Evolutionary conservation across 2,888 invertebrate species (phyloP).

Genomic region (Acanthopleura granulata): DNA sequence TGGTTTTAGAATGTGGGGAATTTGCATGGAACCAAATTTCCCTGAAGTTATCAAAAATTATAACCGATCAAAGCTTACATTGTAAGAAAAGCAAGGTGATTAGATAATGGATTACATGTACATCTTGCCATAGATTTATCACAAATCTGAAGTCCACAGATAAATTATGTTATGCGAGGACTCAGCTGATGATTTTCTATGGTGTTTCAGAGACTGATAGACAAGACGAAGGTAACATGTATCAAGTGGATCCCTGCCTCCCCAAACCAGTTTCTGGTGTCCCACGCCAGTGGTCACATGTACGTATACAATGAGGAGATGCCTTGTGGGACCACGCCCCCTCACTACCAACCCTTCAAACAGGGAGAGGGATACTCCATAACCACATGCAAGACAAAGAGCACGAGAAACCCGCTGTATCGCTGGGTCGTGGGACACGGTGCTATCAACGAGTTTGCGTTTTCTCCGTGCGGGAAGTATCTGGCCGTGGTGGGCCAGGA

Average conservation of each 20-base stretch:
- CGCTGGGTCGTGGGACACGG: constrained; percentile 76
- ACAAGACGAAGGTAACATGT: constrained; percentile 95
- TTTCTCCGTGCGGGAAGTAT: constrained; percentile 94
- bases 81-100: too few species aligned
- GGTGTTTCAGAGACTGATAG: constrained; percentile 84
- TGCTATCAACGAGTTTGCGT: constrained; percentile 94
- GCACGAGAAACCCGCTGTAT: constrained; percentile 94
- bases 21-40: too few species aligned
- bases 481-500: constrained; percentile 89
- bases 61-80: too few species aligned
- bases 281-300: constrained; percentile 95
- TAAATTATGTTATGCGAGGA: background rate
- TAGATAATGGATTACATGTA: too few species aligned
- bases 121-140: background rate
- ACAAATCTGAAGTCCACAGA: constrained; percentile 6
- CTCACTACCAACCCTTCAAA: constrained; percentile 95
- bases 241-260: constrained; percentile 98
- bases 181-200: constrained; percentile 23
- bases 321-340: constrained; percentile 88
- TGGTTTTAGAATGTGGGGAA: too few species aligned
- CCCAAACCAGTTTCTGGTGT: constrained; percentile 91
- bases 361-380: constrained; percentile 94
- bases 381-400: constrained; percentile 96
- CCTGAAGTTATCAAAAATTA: too few species aligned
- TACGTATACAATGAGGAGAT: constrained; percentile 95